These are phyloP conservation scores for Dascyllus trimaculatus DNA, from an alignment of 2,113 vertebrate genomes.

Conservation along the genomic window DNA sequence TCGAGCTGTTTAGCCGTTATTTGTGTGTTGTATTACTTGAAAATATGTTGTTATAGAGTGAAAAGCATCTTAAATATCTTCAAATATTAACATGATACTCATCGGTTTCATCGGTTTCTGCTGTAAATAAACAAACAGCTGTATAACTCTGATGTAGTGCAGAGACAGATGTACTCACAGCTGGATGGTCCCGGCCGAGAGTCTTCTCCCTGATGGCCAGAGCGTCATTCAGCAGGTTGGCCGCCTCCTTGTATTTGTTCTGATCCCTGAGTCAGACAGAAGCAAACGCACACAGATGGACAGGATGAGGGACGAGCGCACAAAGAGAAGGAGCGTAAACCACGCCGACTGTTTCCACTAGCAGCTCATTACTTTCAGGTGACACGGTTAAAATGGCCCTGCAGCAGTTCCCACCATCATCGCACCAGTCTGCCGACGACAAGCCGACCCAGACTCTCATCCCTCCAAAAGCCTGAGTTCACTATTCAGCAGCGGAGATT, in stretches of 20 bases:
- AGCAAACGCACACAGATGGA: constrained; percentile 11
- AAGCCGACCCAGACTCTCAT: constrained; percentile 3
- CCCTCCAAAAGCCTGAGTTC: constrained; percentile 15
- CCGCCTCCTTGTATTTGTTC: constrained; percentile 99
- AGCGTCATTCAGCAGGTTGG: constrained; percentile 95
- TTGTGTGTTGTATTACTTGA: too few species aligned
- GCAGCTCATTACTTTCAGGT: constrained; percentile 25
- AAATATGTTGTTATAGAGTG: too few species aligned
- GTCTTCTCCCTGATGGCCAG: constrained; percentile 97
- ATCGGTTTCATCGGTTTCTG: too few species aligned
- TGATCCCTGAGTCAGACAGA: constrained; percentile 88
- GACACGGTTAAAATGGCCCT: constrained; percentile 3
- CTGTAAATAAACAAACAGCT: too few species aligned
- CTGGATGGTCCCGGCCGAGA: constrained; percentile 95
- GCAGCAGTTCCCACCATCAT: constrained; percentile 48
- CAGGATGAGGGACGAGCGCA: constrained; percentile 10
- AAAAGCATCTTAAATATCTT: too few species aligned
- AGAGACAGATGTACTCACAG: constrained; percentile 86
- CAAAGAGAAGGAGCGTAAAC: constrained; percentile 20
- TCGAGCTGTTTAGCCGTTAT: too few species aligned
- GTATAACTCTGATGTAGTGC: too few species aligned
- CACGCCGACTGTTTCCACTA: background rate
- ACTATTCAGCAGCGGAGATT: constrained; percentile 42
- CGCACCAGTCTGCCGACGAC: background rate
- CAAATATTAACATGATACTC: too few species aligned